These are phyloP conservation scores for Suillia variegata DNA, from an alignment of 2,888 invertebrate genomes.

Conservation along the genomic window DNA sequence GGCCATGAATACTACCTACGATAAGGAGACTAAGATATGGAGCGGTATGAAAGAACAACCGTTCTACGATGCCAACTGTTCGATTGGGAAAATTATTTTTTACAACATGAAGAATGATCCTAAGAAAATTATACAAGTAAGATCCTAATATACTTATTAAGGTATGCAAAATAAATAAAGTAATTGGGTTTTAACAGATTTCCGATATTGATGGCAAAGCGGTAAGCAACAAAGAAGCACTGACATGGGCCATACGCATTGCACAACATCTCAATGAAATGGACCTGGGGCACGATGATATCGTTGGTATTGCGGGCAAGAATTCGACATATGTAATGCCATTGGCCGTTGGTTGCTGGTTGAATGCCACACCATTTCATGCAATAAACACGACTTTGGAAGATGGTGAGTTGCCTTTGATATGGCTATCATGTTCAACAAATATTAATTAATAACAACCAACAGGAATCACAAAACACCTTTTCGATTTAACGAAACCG, in stretches of 20 bases:
- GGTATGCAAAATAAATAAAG: neutral
- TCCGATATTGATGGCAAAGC: constrained; percentile 39
- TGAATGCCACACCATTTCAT: constrained; percentile 33
- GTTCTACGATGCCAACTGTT: constrained; percentile 37
- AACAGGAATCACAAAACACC: too few relatives aligned
- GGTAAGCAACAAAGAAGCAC: constrained; percentile 40
- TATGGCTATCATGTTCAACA: too few relatives aligned
- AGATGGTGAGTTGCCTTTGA: too few relatives aligned
- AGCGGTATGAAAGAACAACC: constrained; percentile 36
- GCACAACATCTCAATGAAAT: constrained; percentile 44
- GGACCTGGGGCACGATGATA: constrained; percentile 43
- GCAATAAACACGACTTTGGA: constrained; percentile 34
- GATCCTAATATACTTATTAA: too few relatives aligned
- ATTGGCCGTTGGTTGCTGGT: constrained; percentile 42
- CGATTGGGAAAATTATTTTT: constrained; percentile 38
- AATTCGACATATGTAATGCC: constrained; percentile 47
- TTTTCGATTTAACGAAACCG: constrained; percentile 37
- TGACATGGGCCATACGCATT: constrained; percentile 42
- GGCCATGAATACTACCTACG: constrained; percentile 31
- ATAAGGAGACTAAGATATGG: constrained; percentile 40
- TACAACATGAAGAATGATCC: constrained; percentile 42
- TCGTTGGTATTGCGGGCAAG: constrained; percentile 45
- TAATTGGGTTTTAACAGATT: constrained; percentile 32
- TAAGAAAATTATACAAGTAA: constrained; percentile 41
- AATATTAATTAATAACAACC: too few relatives aligned